These are phyloP conservation scores for Anoplius nigerrimus DNA, from an alignment of 2,888 invertebrate species.

Conservation along the genomic window DNA sequence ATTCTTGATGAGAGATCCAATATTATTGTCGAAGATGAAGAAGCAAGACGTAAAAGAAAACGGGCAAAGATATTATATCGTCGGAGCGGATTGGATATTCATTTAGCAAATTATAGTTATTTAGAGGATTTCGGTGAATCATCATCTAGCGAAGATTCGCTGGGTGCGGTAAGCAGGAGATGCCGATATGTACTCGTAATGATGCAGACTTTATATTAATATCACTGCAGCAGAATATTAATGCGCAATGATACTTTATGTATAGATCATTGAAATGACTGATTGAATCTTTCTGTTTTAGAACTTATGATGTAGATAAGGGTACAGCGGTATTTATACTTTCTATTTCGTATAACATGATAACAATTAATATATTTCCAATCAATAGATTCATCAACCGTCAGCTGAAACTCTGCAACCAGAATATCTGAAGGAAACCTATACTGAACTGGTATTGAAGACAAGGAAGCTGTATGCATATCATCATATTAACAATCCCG, in stretches of 20 bases:
- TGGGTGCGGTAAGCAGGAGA: too few relatives aligned
- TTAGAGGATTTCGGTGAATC: constrained; percentile 45
- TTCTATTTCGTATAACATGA: neutral
- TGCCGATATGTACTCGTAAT: too few relatives aligned
- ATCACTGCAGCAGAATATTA: too few relatives aligned
- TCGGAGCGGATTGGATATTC: constrained; percentile 32
- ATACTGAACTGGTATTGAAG: constrained; percentile 59
- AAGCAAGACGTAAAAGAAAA: constrained; percentile 50
- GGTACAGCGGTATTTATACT: neutral
- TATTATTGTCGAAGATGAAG: constrained; percentile 55
- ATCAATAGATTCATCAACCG: too few relatives aligned
- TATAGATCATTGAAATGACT: too few relatives aligned
- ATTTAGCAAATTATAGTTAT: constrained; percentile 1
- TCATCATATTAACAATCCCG: constrained; percentile 67
- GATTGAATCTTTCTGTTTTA: too few relatives aligned
- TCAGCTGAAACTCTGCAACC: neutral
- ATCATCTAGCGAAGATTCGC: constrained; percentile 52
- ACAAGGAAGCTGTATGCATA: constrained; percentile 63
- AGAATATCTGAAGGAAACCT: constrained; percentile 54
- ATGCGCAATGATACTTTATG: too few relatives aligned
- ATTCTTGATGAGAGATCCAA: constrained; percentile 62
- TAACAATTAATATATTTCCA: too few relatives aligned
- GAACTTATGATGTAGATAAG: too few relatives aligned
- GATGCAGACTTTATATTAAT: too few relatives aligned
- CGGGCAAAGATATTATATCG: constrained; percentile 46